Percentiles rank a stretch among this genome's conserved stretches.
These are phyloP conservation scores for Volucella inflata DNA, from an alignment of 2,888 invertebrate genomes.

Conservation along the genomic window DNA sequence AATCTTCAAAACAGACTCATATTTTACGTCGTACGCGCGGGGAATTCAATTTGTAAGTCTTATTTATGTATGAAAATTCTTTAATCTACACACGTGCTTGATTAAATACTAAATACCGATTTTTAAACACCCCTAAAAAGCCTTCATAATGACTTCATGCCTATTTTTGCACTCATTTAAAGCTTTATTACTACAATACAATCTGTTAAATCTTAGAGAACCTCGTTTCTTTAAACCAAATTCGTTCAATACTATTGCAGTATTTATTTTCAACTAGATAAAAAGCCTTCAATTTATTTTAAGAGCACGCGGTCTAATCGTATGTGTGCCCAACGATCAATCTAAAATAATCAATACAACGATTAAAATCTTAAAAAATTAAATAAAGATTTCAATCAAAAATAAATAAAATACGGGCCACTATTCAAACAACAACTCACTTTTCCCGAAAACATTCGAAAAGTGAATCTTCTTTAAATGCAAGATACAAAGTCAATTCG, in stretches of 20 bases:
- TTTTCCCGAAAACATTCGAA: background rate
- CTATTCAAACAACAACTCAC: background rate
- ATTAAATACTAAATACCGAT: no score
- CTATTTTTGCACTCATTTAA: no score
- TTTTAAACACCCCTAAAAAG: no score
- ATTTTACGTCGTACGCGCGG: no score
- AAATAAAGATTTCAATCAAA: slow-evolving; percentile 38
- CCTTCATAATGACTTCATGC: no score
- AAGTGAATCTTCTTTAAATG: background rate
- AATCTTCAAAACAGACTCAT: no score
- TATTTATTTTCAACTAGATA: slow-evolving; percentile 10
- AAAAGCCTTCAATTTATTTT: slow-evolving; percentile 21
- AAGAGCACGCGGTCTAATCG: slow-evolving; percentile 3
- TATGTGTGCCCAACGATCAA: background rate
- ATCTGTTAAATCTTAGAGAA: no score
- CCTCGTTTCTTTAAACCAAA: background rate
- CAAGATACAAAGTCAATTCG: background rate
- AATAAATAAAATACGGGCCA: slow-evolving; percentile 23
- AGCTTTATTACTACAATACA: no score
- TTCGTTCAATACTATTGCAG: slow-evolving; percentile 20
- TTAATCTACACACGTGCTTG: no score
- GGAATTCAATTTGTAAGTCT: no score
- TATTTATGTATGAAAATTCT: no score
- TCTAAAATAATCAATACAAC: slow-evolving; percentile 1
- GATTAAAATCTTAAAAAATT: slow-evolving; percentile 25